Base-by-base conservation (phyloP, 2,888 invertebrate genomes). In the Atethmia centrago region DNA sequence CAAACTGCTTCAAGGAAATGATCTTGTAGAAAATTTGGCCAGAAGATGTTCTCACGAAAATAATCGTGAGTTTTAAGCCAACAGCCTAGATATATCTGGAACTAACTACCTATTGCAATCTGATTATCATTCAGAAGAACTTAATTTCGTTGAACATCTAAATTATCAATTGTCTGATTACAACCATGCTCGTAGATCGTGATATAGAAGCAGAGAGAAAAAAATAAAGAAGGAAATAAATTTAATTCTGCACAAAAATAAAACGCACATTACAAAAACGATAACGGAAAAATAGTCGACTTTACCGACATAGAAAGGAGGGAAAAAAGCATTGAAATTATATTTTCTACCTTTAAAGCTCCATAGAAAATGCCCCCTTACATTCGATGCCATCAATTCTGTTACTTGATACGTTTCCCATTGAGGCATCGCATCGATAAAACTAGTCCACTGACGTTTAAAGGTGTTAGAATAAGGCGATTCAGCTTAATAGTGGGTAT, bases 1-100 rank as follows among this genome's bases (percentile, higher is more conserved):
- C 89, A 91, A 91, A 92, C 88, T 88, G 89, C 85, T 88, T 79
- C 86, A 90, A 90, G 88, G 87, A 90, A 89, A 90, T 91, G 65
- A 93, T 91, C 79, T 90, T 82, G 80, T 71, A 71, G 72, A 71
- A 79, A 86, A 86, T 76, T 84, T 83, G 62, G 64, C 77, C 55
- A 21, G 45, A 55, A 45, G 45, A 69, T 55, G 66, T 69, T 84
- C 80, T 83, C 84, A 80, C 80, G 80, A 83, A 78, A 68, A 55
- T 67, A 55, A 40, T 68, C 51, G 21, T n/a, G 16, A 31, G 31
- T 31, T 31, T 4, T 31, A 31, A 31, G 31, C 31, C 31, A 31
- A 31, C 31, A 31, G n/a, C n/a, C n/a, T n/a, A n/a, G 31, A 31
- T 31, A 4, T 31, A 31, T 31, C 31, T 31, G 31, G 31, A 31